Evolutionary conservation across 2,797 vertebrate species (phyloP), one percentile per base, ranked within the genome.

Genomic region (Denticeps clupeoides): DNA sequence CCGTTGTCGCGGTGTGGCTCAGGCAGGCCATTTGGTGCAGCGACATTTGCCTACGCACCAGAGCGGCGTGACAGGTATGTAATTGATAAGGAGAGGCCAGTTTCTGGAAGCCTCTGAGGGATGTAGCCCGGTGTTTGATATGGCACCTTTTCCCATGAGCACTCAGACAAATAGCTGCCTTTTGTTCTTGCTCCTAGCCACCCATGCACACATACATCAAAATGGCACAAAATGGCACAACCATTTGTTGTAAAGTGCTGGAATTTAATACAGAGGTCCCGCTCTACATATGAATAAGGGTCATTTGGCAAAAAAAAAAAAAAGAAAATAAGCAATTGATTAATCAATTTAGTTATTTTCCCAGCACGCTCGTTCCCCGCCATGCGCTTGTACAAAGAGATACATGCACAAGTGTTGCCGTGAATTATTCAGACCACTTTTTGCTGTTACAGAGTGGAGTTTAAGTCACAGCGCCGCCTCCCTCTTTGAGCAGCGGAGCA

Each of bases 91-190:
- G 52, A 51, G 59, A 56, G 49, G 53, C 50, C 50, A 57, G 59
- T 46, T 38, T 55, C 58, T 67, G 62, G 65, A 62, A 44, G 64
- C 71, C 56, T 49, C 64, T 71, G 68, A 70, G 70, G 52, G 67
- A 63, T 70, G 62, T 57, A 57, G 60, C 51, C 53, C 55, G 58
- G 45, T 49, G 58, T 75, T 59, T 67, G 56, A 67, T 60, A 58
- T 57, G 67, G 60, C 62, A 53, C 69, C 66, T 78, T 73, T 67
- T 70, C 68, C 71, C 69, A 52, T 49, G 59, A 65, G 64, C 59
- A 68, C 56, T 49, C 61, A 81, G 73, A 83, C 68, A 83, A 85
- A 81, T 78, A 75, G 70, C 64, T 72, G 67, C 69, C 65, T 82
- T 87, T 82, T 79, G 54, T 85, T 83, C 72, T 71, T 52, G 56